phyloP scores from a whole-genome alignment of 1,140 invertebrate genomes.

The Amphibalanus amphitrite region DNA sequence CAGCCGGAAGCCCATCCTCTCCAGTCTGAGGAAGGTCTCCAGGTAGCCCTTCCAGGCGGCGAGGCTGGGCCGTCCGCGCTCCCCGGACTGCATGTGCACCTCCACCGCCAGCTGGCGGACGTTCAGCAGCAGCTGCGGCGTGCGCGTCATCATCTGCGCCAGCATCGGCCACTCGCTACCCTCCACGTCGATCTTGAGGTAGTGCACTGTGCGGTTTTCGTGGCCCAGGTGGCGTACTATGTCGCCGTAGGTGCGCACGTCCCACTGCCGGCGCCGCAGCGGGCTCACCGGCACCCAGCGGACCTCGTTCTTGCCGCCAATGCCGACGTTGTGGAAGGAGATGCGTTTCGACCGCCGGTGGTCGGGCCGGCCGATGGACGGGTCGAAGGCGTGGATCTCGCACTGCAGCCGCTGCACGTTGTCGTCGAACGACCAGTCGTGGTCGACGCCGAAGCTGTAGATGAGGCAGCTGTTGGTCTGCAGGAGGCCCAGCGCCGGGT shows the following conservation, averaged over 20 bases:
- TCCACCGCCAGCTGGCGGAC: constrained; percentile 11
- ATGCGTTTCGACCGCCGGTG: background rate
- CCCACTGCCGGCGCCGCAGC: background rate
- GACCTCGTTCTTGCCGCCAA: background rate
- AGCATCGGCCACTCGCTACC: constrained; percentile 10
- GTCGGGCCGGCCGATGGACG: background rate
- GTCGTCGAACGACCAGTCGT: too few species aligned
- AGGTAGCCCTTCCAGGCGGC: background rate
- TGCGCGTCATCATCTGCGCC: constrained; percentile 6
- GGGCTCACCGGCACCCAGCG: background rate
- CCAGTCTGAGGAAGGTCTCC: background rate
- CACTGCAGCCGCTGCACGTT: background rate
- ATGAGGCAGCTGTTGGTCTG: too few species aligned
- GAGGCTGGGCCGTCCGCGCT: background rate
- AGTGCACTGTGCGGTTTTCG: background rate
- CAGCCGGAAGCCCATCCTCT: background rate
- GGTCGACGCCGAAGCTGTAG: too few species aligned
- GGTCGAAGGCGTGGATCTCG: too few species aligned
- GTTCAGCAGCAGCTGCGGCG: constrained; percentile 6
- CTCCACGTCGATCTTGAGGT: too few species aligned
- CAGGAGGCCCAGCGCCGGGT: too few species aligned
- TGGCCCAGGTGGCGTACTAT: background rate
- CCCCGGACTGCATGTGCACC: constrained; percentile 5
- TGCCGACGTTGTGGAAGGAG: background rate
- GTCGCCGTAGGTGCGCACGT: background rate